A percentile compares a stretch with the other conserved stretches of the same genome.
Conservation (phyloP, 2,888 invertebrate species). For the Agapetus fuscipes region DNA sequence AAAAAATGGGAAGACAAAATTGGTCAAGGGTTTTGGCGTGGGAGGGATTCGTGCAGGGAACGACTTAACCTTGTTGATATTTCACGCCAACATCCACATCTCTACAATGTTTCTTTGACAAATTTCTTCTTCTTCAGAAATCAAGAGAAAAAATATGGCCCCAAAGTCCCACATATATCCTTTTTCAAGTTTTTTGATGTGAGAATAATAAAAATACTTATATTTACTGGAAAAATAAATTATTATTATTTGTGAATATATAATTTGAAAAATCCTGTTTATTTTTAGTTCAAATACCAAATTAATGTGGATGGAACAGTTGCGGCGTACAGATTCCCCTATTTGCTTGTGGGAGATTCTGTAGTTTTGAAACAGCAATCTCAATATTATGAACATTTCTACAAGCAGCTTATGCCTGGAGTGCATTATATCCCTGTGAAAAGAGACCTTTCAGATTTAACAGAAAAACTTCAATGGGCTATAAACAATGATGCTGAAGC, state of each 20-base stretch:
- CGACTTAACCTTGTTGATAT: slow-evolving; percentile 75
- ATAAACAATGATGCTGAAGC: slow-evolving; percentile 59
- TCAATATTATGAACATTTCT: slow-evolving; percentile 92
- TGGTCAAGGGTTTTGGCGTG: slow-evolving; percentile 80
- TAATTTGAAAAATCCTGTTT: slow-evolving; percentile 20
- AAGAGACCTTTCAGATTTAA: slow-evolving; percentile 68
- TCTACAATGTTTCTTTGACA: slow-evolving; percentile 86
- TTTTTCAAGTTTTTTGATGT: slow-evolving; percentile 94
- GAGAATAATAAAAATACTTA: no score
- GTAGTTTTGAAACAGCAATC: slow-evolving; percentile 89
- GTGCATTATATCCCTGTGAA: slow-evolving; percentile 79
- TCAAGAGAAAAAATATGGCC: slow-evolving; percentile 76
- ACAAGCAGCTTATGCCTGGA: slow-evolving; percentile 61
- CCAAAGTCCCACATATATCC: slow-evolving; percentile 72
- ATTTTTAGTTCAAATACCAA: slow-evolving; percentile 86
- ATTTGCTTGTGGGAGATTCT: slow-evolving; percentile 79
- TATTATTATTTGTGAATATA: no score
- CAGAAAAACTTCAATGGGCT: slow-evolving; percentile 72
- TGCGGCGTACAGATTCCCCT: slow-evolving; percentile 90
- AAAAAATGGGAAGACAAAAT: slow-evolving; percentile 64
- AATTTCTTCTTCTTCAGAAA: slow-evolving; percentile 94
- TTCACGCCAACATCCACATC: slow-evolving; percentile 67
- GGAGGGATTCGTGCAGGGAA: slow-evolving; percentile 82
- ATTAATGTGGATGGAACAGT: slow-evolving; percentile 93
- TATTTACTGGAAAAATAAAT: no score